phyloP scores from a whole-genome alignment of 2,797 vertebrate species.

The Taeniopygia guttata region DNA sequence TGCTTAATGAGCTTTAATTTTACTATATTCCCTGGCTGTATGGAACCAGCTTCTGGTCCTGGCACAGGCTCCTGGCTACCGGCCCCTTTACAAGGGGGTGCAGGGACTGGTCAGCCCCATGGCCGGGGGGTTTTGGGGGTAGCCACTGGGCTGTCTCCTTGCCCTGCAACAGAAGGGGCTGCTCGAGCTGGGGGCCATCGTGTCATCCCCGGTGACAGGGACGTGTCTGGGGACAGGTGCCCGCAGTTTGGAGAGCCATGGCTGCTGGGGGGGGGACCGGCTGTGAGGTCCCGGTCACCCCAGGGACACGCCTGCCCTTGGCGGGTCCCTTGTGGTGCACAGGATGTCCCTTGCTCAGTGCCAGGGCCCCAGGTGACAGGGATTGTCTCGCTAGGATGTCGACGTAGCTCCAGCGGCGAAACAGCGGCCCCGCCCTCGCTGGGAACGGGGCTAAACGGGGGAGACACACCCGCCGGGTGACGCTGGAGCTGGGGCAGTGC shows the following conservation, averaged over 20 bases:
- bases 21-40: background rate
- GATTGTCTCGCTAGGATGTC: background rate
- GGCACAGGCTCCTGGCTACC: background rate
- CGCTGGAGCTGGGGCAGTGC: background rate
- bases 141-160: background rate
- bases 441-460: accelerated
- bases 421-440: no score
- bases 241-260: background rate
- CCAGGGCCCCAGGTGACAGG: background rate
- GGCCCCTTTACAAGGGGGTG: background rate
- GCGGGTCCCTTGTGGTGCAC: accelerated
- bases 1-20: slow-evolving; percentile 53
- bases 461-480: accelerated
- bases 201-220: background rate
- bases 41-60: background rate
- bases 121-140: background rate
- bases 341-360: background rate
- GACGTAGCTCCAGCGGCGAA: accelerated
- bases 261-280: accelerated
- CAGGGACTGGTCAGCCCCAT: accelerated
- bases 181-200: accelerated
- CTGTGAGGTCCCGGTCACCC: background rate
- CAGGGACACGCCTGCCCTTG: background rate
- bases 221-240: background rate
- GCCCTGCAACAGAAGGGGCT: no score